These are phyloP conservation scores for Acipenser oxyrinchus DNA, from an alignment of 2,797 vertebrate genomes.

Conservation along the genomic window DNA sequence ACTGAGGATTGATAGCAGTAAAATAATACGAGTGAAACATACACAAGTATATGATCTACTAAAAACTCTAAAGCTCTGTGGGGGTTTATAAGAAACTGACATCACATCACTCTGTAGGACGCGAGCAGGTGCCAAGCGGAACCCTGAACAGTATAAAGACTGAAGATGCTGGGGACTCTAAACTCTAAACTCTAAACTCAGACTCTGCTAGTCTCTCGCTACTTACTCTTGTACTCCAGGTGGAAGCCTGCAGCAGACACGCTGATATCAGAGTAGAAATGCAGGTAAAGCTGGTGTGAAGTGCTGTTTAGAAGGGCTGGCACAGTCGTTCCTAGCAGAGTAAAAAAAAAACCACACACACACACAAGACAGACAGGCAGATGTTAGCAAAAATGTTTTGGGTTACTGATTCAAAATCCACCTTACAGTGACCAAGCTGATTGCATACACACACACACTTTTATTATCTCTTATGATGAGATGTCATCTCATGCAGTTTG, in stretches of 20 bases:
- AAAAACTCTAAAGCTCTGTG: no score
- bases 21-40: no score
- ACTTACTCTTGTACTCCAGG: constrained; percentile 97
- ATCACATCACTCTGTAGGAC: background rate
- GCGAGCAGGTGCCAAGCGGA: background rate
- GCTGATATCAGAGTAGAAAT: constrained; percentile 97
- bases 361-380: no score
- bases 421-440: no score
- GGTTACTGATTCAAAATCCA: no score
- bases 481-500: no score
- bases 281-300: constrained; percentile 95
- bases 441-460: background rate
- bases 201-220: background rate
- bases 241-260: constrained; percentile 96
- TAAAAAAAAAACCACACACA: background rate
- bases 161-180: background rate
- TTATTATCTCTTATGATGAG: background rate
- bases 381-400: no score
- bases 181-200: background rate
- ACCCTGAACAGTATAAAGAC: background rate
- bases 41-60: no score
- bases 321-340: constrained; percentile 79
- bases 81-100: no score
- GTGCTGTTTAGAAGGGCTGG: constrained; percentile 96
- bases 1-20: no score